Percentiles rank a stretch among this genome's conserved stretches.
Evolutionary conservation across 2,113 vertebrate genomes (phyloP).

Genomic region (Eurypyga helias): DNA sequence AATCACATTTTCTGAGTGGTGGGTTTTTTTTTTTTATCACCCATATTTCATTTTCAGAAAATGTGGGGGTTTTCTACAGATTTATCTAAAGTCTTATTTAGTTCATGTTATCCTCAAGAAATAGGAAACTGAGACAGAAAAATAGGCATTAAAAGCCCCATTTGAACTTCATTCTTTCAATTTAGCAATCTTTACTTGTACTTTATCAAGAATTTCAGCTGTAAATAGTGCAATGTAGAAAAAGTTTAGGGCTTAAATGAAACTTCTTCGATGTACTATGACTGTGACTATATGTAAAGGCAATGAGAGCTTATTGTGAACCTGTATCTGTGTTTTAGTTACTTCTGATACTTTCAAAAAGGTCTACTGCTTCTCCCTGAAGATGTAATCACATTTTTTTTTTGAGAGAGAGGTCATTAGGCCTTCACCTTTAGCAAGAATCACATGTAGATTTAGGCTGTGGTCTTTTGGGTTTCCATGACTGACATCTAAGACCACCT

Average conservation of each 20-base stretch:
- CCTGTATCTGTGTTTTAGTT: not conserved
- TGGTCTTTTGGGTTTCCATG: not conserved
- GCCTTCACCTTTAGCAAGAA: not conserved
- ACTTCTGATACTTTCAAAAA: not conserved
- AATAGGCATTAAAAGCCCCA: not conserved
- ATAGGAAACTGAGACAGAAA: not conserved
- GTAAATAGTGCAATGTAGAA: not conserved
- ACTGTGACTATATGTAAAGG: not conserved
- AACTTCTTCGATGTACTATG: not conserved
- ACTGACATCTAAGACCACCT: not conserved
- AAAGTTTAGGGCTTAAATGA: not conserved
- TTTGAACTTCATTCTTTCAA: not conserved
- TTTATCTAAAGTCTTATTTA: not conserved
- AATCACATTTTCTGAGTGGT: not conserved
- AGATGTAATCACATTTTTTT: not conserved
- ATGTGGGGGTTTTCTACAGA: not conserved
- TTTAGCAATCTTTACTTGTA: not conserved
- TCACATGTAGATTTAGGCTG: not conserved
- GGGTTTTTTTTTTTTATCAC: not conserved
- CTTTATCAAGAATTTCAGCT: not conserved
- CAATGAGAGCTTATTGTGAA: not conserved
- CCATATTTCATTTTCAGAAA: not conserved
- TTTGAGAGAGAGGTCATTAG: not conserved
- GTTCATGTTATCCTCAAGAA: not conserved
- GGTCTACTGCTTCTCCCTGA: not conserved